Evolutionary conservation across 2,113 vertebrate genomes (phyloP).

Genomic region (Pterocles orientalis): DNA sequence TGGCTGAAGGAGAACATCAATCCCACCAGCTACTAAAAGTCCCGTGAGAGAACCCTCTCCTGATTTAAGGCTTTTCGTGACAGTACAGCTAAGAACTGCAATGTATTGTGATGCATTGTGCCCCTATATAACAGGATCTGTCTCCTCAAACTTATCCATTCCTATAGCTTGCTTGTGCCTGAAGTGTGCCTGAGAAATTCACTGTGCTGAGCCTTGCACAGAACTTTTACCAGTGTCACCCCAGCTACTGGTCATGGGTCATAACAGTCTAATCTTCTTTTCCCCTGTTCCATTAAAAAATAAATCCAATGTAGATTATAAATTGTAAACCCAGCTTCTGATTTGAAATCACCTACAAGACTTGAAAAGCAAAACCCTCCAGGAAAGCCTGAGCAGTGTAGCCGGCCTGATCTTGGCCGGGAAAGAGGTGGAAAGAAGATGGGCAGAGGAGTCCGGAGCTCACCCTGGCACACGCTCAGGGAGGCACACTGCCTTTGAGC

Average conservation of each 20-base stretch:
- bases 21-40: background rate
- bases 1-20: background rate
- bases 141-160: background rate
- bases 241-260: background rate
- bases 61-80: background rate
- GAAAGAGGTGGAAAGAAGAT: background rate
- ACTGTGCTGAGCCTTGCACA: background rate
- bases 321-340: background rate
- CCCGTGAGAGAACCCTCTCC: background rate
- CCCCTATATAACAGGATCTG: background rate
- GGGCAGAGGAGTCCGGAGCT: background rate
- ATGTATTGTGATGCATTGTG: background rate
- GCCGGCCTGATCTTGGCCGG: background rate
- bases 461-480: background rate
- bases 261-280: background rate
- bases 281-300: background rate
- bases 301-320: background rate
- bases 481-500: background rate
- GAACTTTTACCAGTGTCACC: background rate
- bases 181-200: background rate
- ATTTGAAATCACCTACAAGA: background rate
- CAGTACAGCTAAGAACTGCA: background rate
- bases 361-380: background rate
- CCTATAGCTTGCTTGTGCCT: background rate
- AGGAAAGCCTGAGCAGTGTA: background rate